Evolutionary conservation across 2,113 vertebrate species (phyloP), one percentile per base, ranked within the genome.

Genomic region (Mesembrinibis cayennensis): DNA sequence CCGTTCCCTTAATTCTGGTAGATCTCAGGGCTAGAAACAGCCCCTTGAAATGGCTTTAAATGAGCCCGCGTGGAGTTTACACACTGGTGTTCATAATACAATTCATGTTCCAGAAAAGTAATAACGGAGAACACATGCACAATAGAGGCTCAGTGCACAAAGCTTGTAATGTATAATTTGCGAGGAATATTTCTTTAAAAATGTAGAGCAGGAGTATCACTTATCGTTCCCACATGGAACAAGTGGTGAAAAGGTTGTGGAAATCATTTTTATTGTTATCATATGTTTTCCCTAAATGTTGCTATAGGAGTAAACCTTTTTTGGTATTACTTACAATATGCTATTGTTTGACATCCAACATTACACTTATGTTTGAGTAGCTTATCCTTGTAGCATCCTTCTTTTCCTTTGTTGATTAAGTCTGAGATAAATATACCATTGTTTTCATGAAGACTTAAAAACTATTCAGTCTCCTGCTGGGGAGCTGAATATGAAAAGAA

Each of bases 241-340:
- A 85, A 90, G 97, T 97, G 98, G 80, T 98, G 96, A 98, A 97
- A 98, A 98, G 92, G 67, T 95, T 88, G 83, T 96, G 94, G 95
- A 98, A 97, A 97, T 97, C 45, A 89, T 97, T 97, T 98, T 98
- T 98, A 98, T 98, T 97, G 95, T 98, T 97, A 95, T 98, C 98
- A 97, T 97, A 97, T 98, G 97, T 97, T 97, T 98, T 96, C 58
- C 73, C 82, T 93, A 91, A 80, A 95, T 93, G 91, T 95, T 96
- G 96, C 87, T 97, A 83, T 97, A 97, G 92, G 82, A 97, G 61
- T 82, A 97, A 97, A 93, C 83, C 23, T 96, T 97, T 97, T 91
- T 55, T 87, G 83, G 74, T 93, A 85, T 97, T 91, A 88, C 89
- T 98, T 97, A 98, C 94, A 98, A 94, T 93, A 87, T 91, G 55